Percentiles rank a stretch among this genome's conserved stretches.
Conservation (phyloP, 2,113 vertebrate species). For the Cyphomyrus discorhynchus region DNA sequence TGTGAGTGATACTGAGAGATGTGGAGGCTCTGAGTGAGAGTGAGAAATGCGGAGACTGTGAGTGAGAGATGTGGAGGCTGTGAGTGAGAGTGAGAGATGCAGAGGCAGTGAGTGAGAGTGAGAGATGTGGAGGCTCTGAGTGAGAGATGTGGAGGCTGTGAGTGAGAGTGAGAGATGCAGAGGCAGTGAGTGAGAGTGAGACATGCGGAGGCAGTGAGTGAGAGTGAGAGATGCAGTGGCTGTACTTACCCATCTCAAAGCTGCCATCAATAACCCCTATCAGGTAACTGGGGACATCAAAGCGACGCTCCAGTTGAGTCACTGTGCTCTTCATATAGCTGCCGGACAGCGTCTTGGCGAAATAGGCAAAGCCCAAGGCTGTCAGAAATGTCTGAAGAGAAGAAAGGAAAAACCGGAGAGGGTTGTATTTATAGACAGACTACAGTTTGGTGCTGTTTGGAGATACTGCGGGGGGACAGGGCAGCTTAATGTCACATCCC, state of each 20-base stretch:
- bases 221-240: background rate
- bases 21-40: too few species aligned
- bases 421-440: background rate
- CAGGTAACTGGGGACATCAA: slow-evolving; percentile 85
- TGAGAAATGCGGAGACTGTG: too few species aligned
- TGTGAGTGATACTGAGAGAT: too few species aligned
- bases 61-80: too few species aligned
- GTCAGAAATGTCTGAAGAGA: slow-evolving; percentile 75
- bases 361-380: slow-evolving; percentile 84
- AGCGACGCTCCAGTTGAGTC: slow-evolving; percentile 88
- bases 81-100: too few species aligned
- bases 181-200: background rate
- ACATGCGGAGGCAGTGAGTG: background rate
- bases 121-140: background rate
- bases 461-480: background rate
- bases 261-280: slow-evolving; percentile 88
- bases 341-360: slow-evolving; percentile 82
- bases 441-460: background rate
- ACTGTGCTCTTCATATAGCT: slow-evolving; percentile 94
- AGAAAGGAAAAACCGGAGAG: background rate
- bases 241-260: slow-evolving; percentile 86
- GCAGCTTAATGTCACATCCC: background rate
- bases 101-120: background rate
- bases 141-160: too few species aligned
- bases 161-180: background rate